phyloP scores from a whole-genome alignment of 2,888 invertebrate species.

The Synanthedon tipuliformis region DNA sequence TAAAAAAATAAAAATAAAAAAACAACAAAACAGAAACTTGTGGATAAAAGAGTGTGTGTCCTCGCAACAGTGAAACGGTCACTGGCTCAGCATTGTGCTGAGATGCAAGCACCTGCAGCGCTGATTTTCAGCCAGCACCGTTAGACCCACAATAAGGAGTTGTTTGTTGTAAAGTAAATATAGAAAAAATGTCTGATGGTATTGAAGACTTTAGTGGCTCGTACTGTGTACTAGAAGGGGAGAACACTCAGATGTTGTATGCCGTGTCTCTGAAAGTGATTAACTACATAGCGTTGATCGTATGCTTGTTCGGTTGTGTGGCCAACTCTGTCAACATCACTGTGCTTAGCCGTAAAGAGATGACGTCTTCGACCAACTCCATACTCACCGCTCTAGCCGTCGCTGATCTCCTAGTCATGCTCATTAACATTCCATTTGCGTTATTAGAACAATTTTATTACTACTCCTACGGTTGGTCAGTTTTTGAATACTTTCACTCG shows the following conservation, averaged over 20 bases:
- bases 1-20: too few species aligned
- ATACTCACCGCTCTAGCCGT: constrained; percentile 93
- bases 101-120: too few species aligned
- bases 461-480: constrained; percentile 79
- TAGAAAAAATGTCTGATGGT: constrained; percentile 5
- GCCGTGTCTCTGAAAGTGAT: constrained; percentile 78
- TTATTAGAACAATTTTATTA: constrained; percentile 66
- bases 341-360: constrained; percentile 88
- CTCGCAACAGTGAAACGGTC: too few species aligned
- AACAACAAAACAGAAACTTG: too few species aligned
- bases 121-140: too few species aligned
- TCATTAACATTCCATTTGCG: constrained; percentile 92
- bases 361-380: constrained; percentile 92
- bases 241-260: constrained; percentile 73
- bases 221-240: constrained; percentile 68
- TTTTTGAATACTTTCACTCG: constrained; percentile 88
- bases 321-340: constrained; percentile 92
- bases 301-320: constrained; percentile 89
- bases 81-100: too few species aligned
- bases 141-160: too few species aligned
- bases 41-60: too few species aligned
- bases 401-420: constrained; percentile 92
- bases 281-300: constrained; percentile 85
- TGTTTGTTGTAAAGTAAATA: too few species aligned
- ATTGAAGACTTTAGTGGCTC: constrained; percentile 24